These are phyloP conservation scores for Argentina silus DNA, from an alignment of 2,797 vertebrate genomes.

Conservation along the genomic window DNA sequence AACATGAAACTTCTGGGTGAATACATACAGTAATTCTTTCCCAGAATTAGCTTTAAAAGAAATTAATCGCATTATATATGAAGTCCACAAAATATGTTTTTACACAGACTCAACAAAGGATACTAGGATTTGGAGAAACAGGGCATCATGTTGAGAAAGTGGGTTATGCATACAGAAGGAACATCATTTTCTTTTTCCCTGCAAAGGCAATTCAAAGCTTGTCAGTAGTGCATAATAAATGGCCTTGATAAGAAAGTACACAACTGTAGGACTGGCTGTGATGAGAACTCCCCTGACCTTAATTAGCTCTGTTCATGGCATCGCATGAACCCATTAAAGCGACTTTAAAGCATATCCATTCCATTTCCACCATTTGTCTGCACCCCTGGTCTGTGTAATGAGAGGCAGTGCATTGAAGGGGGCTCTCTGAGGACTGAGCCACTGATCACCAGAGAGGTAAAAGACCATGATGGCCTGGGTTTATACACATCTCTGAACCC, in stretches of 20 bases:
- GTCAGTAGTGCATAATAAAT: conserved; percentile 61
- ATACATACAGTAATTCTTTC: neutral
- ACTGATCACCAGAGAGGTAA: neutral
- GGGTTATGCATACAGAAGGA: conserved; percentile 39
- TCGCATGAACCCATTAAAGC: conserved; percentile 75
- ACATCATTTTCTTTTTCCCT: conserved; percentile 41
- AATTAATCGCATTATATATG: neutral
- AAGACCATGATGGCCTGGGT: conserved; percentile 27
- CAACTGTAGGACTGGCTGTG: conserved; percentile 56
- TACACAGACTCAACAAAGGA: conserved; percentile 21
- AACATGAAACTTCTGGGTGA: neutral
- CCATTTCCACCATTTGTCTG: conserved; percentile 74
- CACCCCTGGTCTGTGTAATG: conserved; percentile 66
- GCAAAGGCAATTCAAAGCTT: conserved; percentile 40
- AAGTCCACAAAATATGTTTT: neutral
- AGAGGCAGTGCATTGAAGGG: conserved; percentile 54
- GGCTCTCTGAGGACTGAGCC: conserved; percentile 23
- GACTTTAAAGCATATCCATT: conserved; percentile 77
- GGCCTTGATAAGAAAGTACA: conserved; percentile 69
- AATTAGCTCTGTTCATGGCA: conserved; percentile 75
- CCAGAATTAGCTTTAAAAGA: neutral
- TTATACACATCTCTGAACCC: conserved; percentile 16
- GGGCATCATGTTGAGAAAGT: conserved; percentile 48
- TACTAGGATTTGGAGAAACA: conserved; percentile 38
- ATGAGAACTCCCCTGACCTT: conserved; percentile 75